A percentile compares a stretch with the other conserved stretches of the same genome.
Conservation (phyloP, 2,888 invertebrate species). For the Celastrina argiolus region DNA sequence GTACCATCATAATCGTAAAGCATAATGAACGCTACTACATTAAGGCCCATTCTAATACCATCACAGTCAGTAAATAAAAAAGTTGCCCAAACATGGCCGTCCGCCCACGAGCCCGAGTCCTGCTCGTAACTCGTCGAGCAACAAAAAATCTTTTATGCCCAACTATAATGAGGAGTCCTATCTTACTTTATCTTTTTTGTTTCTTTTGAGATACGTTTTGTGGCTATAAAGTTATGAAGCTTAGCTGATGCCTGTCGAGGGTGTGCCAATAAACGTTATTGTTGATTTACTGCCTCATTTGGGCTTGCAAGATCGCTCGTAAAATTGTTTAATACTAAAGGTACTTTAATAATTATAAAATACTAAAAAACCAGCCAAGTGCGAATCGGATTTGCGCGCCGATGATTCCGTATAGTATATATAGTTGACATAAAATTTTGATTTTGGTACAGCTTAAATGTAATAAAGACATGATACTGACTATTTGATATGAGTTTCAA, state of each 20-base stretch:
- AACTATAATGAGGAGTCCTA: not conserved
- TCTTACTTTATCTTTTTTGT: not conserved
- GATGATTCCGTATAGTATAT: too few species aligned
- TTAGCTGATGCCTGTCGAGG: not conserved
- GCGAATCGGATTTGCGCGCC: too few species aligned
- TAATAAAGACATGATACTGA: too few species aligned
- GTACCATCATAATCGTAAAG: not conserved
- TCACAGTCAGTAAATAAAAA: not conserved
- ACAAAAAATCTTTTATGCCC: conserved; percentile 2
- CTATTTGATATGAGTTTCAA: too few species aligned
- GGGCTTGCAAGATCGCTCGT: too few species aligned
- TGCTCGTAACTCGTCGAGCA: not conserved
- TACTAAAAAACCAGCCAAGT: too few species aligned
- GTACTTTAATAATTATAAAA: too few species aligned
- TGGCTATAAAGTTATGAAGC: not conserved
- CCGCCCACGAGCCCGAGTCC: not conserved
- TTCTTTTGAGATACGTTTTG: conserved; percentile 1
- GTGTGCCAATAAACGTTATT: not conserved
- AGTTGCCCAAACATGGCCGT: not conserved
- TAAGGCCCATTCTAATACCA: not conserved
- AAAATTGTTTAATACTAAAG: too few species aligned
- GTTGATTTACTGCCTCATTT: not conserved
- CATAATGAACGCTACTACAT: not conserved
- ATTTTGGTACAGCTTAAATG: too few species aligned
- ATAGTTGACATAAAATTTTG: too few species aligned